These are phyloP conservation scores for Rhea pennata DNA, from an alignment of 2,113 vertebrate species.

Conservation along the genomic window DNA sequence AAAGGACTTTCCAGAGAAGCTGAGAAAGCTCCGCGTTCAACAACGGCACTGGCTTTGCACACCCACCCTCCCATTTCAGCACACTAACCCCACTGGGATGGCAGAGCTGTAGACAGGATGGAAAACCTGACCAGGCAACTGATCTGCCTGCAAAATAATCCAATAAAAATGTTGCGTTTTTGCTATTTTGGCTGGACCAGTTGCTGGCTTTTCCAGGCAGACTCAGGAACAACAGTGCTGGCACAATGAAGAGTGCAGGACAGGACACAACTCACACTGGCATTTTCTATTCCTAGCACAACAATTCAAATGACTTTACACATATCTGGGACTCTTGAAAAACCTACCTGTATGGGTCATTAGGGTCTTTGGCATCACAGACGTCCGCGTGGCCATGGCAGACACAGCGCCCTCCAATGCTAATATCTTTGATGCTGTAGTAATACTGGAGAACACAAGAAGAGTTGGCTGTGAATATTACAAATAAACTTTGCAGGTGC, in stretches of 20 bases:
- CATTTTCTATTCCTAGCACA: neutral
- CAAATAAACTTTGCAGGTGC: neutral
- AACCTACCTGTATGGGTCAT: constrained; percentile 90
- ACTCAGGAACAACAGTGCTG: neutral
- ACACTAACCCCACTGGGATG: neutral
- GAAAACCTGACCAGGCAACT: neutral
- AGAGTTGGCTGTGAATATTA: neutral
- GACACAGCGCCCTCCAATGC: constrained; percentile 94
- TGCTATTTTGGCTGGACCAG: neutral
- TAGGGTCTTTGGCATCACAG: constrained; percentile 89
- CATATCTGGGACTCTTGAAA: neutral
- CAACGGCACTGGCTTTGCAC: rapidly evolving
- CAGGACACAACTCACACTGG: neutral
- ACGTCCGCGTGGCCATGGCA: constrained; percentile 95
- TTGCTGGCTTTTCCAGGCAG: neutral
- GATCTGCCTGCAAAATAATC: neutral
- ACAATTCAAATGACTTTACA: neutral
- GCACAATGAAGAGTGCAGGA: neutral
- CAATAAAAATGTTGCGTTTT: neutral
- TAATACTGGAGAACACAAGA: constrained; percentile 84
- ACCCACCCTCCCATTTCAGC: neutral
- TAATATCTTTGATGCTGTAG: constrained; percentile 99
- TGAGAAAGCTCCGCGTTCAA: neutral
- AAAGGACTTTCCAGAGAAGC: neutral
- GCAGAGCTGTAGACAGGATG: neutral